Percentiles rank a stretch among this genome's conserved stretches.
These are phyloP conservation scores for Drosophila gaucha DNA, from an alignment of 2,888 invertebrate species.

Conservation along the genomic window DNA sequence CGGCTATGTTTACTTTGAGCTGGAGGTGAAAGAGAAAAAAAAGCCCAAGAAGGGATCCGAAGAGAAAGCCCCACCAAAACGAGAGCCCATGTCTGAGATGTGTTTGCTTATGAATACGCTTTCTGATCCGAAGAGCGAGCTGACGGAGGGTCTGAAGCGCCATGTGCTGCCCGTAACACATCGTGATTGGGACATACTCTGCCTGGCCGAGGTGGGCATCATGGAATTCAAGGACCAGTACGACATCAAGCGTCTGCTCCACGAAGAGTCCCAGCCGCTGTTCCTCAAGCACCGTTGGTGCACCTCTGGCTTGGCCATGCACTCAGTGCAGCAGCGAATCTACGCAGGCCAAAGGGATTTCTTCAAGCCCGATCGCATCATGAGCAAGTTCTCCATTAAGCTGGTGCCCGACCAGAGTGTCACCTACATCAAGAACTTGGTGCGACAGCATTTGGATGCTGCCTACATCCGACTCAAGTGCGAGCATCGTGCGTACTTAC, in stretches of 20 bases:
- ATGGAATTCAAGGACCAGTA: conserved; percentile 22
- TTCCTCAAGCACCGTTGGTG: conserved; percentile 52
- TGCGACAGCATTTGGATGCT: conserved; percentile 27
- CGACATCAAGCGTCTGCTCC: conserved; percentile 7
- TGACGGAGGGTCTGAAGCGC: conserved; percentile 15
- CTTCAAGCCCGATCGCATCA: background rate
- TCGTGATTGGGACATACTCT: conserved; percentile 48
- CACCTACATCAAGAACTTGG: conserved; percentile 1
- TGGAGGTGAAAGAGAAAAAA: conserved; percentile 19
- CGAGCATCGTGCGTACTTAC: conserved; percentile 13
- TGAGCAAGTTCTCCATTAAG: conserved; percentile 44
- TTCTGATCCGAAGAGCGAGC: background rate
- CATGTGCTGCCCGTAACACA: conserved; percentile 49
- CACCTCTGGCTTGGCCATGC: conserved; percentile 37
- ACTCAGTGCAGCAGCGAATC: conserved; percentile 10
- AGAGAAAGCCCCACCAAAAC: background rate
- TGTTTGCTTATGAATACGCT: conserved; percentile 38
- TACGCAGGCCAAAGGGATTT: conserved; percentile 9
- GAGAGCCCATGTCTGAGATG: conserved; percentile 40
- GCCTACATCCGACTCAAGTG: conserved; percentile 32
- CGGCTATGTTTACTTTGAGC: conserved; percentile 46
- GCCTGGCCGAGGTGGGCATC: conserved; percentile 30
- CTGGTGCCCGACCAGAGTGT: conserved; percentile 48
- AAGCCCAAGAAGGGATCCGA: background rate
- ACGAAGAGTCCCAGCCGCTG: conserved; percentile 31